phyloP scores from a whole-genome alignment of 92 coral and sea anemone species.

The Zoanthus solanderi region DNA sequence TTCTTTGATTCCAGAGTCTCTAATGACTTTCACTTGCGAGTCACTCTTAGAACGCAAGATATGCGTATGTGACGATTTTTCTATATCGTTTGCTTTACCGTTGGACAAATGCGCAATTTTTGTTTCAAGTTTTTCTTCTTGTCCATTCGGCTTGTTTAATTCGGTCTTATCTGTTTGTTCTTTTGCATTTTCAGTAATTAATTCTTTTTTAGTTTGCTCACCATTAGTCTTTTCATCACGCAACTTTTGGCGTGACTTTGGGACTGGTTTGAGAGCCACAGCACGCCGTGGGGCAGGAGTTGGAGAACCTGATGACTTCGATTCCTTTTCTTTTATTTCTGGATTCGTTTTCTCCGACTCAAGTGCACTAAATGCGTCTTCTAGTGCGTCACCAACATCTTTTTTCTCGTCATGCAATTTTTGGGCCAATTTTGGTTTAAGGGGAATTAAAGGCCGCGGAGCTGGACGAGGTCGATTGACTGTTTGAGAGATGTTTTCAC shows the following conservation, averaged over 20 bases:
- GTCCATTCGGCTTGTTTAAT: neutral
- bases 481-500: constrained; percentile 3
- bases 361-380: constrained; percentile 11
- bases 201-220: neutral
- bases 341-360: constrained; percentile 6
- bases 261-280: constrained; percentile 18
- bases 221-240: neutral
- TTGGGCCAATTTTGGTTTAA: constrained; percentile 5
- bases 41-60: constrained; percentile 38
- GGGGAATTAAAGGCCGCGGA: neutral
- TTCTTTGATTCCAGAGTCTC: constrained; percentile 7
- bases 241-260: constrained; percentile 26
- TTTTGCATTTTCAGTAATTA: neutral
- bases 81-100: constrained; percentile 17
- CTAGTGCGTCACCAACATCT: neutral
- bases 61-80: neutral
- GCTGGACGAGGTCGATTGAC: constrained; percentile 19
- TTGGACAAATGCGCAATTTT: neutral
- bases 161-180: neutral
- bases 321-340: constrained; percentile 21
- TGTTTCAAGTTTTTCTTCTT: constrained; percentile 1
- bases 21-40: constrained; percentile 2
- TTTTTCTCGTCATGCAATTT: neutral
- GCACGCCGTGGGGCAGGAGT: constrained; percentile 37
- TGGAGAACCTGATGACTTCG: constrained; percentile 18